Evolutionary conservation across 2,797 vertebrate species (phyloP).

Genomic region (Setipinna tenuifilis): DNA sequence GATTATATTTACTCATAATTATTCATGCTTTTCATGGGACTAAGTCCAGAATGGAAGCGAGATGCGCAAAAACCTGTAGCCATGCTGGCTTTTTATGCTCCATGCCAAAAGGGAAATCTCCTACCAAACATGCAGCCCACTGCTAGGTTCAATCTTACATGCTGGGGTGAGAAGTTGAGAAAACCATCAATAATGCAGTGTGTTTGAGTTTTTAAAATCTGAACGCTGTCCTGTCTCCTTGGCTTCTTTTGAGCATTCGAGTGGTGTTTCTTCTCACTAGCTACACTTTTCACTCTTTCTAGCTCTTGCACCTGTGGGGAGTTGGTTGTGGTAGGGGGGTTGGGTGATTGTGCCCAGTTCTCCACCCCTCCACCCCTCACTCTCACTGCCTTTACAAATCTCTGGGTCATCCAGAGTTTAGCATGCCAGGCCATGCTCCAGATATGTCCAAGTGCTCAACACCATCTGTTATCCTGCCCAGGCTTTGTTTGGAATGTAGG

Average conservation of each 20-base stretch:
- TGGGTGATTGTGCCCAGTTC: neutral
- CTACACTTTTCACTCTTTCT: no score
- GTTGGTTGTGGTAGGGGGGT: neutral
- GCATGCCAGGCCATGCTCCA: neutral
- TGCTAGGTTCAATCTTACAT: neutral
- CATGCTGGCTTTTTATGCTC: neutral
- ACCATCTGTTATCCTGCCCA: constrained; percentile 15
- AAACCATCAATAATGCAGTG: constrained; percentile 30
- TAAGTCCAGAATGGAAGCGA: neutral
- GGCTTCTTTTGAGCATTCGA: neutral
- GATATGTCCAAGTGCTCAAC: neutral
- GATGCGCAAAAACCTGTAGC: neutral
- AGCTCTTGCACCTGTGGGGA: neutral
- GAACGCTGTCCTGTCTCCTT: neutral
- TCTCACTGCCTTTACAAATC: neutral
- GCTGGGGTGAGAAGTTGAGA: constrained; percentile 13
- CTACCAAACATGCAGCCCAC: neutral
- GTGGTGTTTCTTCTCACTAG: neutral
- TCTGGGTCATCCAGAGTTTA: constrained; percentile 21
- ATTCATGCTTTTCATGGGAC: neutral
- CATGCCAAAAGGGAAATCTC: neutral
- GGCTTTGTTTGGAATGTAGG: neutral
- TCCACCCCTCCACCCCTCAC: neutral
- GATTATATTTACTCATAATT: no score
- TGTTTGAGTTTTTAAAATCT: constrained; percentile 25